A percentile compares a stretch with the other conserved stretches of the same genome.
These are phyloP conservation scores for Dorcus parallelipipedus DNA, from an alignment of 2,888 invertebrate genomes.

Conservation along the genomic window DNA sequence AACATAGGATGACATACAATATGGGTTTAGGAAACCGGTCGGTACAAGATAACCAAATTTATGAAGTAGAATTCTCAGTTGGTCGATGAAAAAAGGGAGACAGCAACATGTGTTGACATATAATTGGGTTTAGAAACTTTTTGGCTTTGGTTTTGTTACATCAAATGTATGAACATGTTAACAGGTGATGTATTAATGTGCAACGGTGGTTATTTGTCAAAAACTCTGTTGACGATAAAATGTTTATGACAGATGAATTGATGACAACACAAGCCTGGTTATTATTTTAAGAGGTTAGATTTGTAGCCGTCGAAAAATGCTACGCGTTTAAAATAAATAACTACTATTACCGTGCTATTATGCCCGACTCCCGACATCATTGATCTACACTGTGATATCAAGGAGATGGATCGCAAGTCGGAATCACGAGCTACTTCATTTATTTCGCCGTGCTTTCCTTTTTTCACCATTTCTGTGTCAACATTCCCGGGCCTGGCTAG, in stretches of 20 bases:
- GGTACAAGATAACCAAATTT: too few relatives aligned
- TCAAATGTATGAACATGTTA: too few relatives aligned
- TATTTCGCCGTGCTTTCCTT: conserved; percentile 17
- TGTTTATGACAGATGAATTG: conserved; percentile 24
- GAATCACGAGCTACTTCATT: conserved; percentile 17
- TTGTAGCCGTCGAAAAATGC: conserved; percentile 25
- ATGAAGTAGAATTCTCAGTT: too few relatives aligned
- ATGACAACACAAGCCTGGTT: conserved; percentile 22
- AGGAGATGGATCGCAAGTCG: background rate
- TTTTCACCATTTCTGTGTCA: conserved; percentile 9
- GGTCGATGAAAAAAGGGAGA: too few relatives aligned
- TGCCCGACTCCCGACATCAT: conserved; percentile 3
- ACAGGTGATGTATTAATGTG: too few relatives aligned
- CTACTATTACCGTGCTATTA: conserved; percentile 16
- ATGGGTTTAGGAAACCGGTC: too few relatives aligned
- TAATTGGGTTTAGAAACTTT: too few relatives aligned
- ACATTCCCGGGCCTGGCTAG: conserved; percentile 7
- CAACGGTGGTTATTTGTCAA: too few relatives aligned
- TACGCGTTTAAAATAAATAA: conserved; percentile 19
- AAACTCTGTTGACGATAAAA: conserved; percentile 6
- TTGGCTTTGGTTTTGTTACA: too few relatives aligned
- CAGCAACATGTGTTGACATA: too few relatives aligned
- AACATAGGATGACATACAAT: too few relatives aligned
- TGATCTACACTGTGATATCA: conserved; percentile 5
- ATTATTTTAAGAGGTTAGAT: conserved; percentile 27